Percentiles rank a stretch among this genome's conserved stretches.
These are phyloP conservation scores for Argyrosomus regius DNA, from an alignment of 2,797 vertebrate species.

Conservation along the genomic window DNA sequence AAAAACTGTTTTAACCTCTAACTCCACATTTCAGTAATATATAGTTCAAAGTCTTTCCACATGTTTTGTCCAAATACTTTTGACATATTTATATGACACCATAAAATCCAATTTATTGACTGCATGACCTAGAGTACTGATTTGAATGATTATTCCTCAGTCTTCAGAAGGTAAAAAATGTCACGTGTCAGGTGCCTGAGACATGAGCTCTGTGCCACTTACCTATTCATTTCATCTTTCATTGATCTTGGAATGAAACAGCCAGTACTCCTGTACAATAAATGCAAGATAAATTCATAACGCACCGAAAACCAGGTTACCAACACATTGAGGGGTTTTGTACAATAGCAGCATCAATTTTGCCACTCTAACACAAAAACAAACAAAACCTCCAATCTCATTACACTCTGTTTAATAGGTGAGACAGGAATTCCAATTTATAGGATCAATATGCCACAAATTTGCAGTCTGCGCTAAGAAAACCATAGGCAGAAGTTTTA, in stretches of 20 bases:
- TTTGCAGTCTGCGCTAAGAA: conserved; percentile 55
- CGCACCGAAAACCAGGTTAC: not conserved
- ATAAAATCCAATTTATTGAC: too few species aligned
- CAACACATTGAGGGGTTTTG: not conserved
- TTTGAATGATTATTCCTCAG: not conserved
- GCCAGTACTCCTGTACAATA: not conserved
- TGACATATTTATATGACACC: not conserved
- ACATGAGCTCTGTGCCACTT: not conserved
- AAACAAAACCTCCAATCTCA: conserved; percentile 17
- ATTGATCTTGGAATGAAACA: not conserved
- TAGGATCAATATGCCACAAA: conserved; percentile 55
- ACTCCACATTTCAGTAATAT: too few species aligned
- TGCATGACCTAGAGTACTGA: not conserved
- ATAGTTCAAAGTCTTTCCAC: too few species aligned
- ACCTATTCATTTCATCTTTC: not conserved
- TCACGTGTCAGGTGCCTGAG: not conserved
- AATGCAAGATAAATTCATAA: not conserved
- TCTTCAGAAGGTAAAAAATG: not conserved
- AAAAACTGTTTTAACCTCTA: too few species aligned
- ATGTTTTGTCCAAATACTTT: too few species aligned
- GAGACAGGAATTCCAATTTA: conserved; percentile 54
- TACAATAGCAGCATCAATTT: conserved; percentile 7
- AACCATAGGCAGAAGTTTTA: conserved; percentile 28
- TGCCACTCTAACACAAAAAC: not conserved
- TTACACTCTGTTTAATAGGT: conserved; percentile 4